Evolutionary conservation across 2,888 invertebrate genomes (phyloP).

Genomic region (Drosophila anomalipes): DNA sequence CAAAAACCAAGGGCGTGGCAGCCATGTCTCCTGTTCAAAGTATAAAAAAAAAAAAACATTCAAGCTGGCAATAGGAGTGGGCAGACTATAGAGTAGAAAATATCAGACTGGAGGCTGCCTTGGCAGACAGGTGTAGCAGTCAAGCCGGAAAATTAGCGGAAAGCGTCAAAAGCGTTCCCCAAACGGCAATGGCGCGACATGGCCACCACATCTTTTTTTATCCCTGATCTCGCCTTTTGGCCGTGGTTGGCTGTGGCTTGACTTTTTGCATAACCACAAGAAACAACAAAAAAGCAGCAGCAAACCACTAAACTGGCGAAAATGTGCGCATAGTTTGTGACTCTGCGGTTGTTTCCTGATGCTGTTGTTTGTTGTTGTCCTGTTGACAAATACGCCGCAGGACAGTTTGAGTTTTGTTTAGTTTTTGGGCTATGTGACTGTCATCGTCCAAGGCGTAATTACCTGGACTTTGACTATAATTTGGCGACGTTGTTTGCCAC

Average conservation of each 20-base stretch:
- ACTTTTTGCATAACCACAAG: slow-evolving; percentile 70
- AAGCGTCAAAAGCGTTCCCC: slow-evolving; percentile 81
- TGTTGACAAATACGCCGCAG: slow-evolving; percentile 74
- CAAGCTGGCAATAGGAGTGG: not conserved
- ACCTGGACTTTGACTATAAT: slow-evolving; percentile 74
- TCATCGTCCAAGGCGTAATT: slow-evolving; percentile 72
- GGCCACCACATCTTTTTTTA: slow-evolving; percentile 19
- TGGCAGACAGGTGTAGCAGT: slow-evolving; percentile 71
- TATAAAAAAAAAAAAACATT: slow-evolving; percentile 15
- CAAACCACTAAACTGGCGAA: slow-evolving; percentile 61
- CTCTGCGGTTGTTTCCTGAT: slow-evolving; percentile 37
- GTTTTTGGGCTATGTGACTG: slow-evolving; percentile 52
- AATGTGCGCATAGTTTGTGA: slow-evolving; percentile 74
- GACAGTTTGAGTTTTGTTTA: slow-evolving; percentile 60
- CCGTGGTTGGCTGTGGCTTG: slow-evolving; percentile 30
- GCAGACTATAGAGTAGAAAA: not conserved
- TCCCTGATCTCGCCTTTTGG: not conserved
- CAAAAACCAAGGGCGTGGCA: slow-evolving; percentile 53
- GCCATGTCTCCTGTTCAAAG: slow-evolving; percentile 37
- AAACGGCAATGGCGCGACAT: slow-evolving; percentile 75
- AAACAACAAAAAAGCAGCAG: slow-evolving; percentile 27
- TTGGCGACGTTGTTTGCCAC: slow-evolving; percentile 71
- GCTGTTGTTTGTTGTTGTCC: slow-evolving; percentile 25
- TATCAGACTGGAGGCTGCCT: slow-evolving; percentile 26
- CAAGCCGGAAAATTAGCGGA: slow-evolving; percentile 81